A percentile compares a stretch with the other conserved stretches of the same genome.
Conservation (phyloP, 2,888 invertebrate genomes). For the Itoplectis maculator region DNA sequence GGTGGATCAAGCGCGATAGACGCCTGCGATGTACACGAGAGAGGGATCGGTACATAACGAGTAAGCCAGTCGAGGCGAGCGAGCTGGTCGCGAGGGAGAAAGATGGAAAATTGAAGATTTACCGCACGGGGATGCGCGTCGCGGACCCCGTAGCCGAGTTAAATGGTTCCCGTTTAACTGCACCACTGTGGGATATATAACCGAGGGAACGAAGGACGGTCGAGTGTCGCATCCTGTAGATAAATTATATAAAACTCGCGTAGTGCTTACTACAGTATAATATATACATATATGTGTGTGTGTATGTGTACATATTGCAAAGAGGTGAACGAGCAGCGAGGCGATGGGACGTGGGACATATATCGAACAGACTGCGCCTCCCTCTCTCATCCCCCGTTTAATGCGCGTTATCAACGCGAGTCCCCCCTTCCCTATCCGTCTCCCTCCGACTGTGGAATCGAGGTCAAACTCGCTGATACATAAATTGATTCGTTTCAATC, state of each 20-base stretch:
- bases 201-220: slow-evolving; percentile 56
- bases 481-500: slow-evolving; percentile 70
- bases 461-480: slow-evolving; percentile 64
- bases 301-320: neutral
- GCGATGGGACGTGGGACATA: slow-evolving; percentile 13
- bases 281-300: slow-evolving; percentile 2
- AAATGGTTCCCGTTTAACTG: slow-evolving; percentile 68
- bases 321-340: slow-evolving; percentile 1
- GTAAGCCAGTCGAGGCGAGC: neutral
- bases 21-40: neutral
- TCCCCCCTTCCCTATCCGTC: slow-evolving; percentile 14
- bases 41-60: slow-evolving; percentile 25
- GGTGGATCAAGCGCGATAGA: slow-evolving; percentile 15
- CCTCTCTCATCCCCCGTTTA: slow-evolving; percentile 30
- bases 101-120: slow-evolving; percentile 57
- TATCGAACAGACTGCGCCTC: slow-evolving; percentile 18
- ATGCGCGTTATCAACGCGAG: slow-evolving; percentile 19
- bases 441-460: slow-evolving; percentile 50
- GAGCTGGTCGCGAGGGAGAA: slow-evolving; percentile 10
- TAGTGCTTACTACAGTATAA: slow-evolving; percentile 25
- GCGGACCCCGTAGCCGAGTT: slow-evolving; percentile 54
- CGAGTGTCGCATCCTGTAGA: slow-evolving; percentile 68
- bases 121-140: slow-evolving; percentile 53
- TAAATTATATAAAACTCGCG: slow-evolving; percentile 64
- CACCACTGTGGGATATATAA: slow-evolving; percentile 55